Conservation (phyloP, 2,888 invertebrate species). For the Himalopsyche japonica region DNA sequence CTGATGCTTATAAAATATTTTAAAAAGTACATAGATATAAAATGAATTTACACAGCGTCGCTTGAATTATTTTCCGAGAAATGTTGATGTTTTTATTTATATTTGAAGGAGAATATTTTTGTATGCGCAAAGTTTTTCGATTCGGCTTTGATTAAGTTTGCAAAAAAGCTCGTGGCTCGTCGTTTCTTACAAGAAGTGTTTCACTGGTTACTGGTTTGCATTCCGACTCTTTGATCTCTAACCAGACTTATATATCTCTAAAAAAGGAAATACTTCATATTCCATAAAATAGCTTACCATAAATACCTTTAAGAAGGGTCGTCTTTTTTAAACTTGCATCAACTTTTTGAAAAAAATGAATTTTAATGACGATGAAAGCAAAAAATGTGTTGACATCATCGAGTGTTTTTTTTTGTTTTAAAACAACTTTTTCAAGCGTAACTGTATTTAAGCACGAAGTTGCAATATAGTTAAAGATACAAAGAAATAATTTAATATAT, state of each 20-base stretch:
- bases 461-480: too few relatives aligned
- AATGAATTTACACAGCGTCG: neutral
- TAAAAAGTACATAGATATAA: neutral
- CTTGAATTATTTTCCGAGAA: neutral
- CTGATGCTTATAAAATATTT: too few relatives aligned
- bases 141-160: neutral
- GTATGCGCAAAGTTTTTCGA: neutral
- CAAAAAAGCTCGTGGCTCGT: neutral
- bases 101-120: neutral
- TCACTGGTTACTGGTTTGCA: neutral
- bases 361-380: neutral
- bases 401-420: too few relatives aligned
- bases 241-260: neutral
- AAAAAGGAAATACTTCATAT: neutral
- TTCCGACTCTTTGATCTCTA: neutral
- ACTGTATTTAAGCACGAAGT: too few relatives aligned
- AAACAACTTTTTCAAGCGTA: too few relatives aligned
- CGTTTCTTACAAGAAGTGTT: neutral
- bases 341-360: neutral
- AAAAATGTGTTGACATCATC: too few relatives aligned
- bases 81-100: neutral
- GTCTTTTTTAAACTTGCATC: neutral
- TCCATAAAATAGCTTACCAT: neutral
- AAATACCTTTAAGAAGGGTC: neutral
- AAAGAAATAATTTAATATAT: too few relatives aligned